A percentile compares a stretch with the other conserved stretches of the same genome.
Conservation (phyloP, 2,888 invertebrate species). For the Anaspis maculata region DNA sequence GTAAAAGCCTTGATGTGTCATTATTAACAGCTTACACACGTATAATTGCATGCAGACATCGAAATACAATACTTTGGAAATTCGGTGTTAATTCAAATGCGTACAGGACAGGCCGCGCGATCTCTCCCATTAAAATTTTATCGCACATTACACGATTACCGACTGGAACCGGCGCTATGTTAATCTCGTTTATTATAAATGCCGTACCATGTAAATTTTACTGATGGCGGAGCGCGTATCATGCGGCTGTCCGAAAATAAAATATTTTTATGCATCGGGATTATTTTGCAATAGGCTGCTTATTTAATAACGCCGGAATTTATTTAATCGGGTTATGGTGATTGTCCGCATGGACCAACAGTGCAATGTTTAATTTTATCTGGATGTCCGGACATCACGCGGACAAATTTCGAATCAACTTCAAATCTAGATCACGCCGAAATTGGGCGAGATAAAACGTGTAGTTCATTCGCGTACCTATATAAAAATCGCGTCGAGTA, state of each 20-base stretch:
- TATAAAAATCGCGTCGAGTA: too few relatives aligned
- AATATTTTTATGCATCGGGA: constrained; percentile 19
- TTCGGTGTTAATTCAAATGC: constrained; percentile 16
- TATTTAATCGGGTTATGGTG: neutral
- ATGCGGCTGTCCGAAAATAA: constrained; percentile 6
- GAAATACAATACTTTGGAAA: constrained; percentile 19
- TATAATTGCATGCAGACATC: too few relatives aligned
- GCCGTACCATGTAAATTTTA: constrained; percentile 25
- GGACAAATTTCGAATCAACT: too few relatives aligned
- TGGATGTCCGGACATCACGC: too few relatives aligned
- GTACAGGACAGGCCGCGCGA: constrained; percentile 13
- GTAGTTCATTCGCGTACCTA: too few relatives aligned
- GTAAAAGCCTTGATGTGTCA: too few relatives aligned
- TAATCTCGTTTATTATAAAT: constrained; percentile 28
- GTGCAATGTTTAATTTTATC: too few relatives aligned
- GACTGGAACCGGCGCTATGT: constrained; percentile 15
- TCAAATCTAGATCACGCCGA: too few relatives aligned
- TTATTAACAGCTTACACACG: too few relatives aligned
- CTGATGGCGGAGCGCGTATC: constrained; percentile 19
- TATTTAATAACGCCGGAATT: constrained; percentile 10
- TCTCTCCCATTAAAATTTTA: constrained; percentile 27
- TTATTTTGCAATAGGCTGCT: constrained; percentile 7
- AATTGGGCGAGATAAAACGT: too few relatives aligned
- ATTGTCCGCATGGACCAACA: too few relatives aligned
- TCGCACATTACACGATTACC: constrained; percentile 26